Evolutionary conservation across 2,888 invertebrate species (phyloP).

Genomic region (Achlya flavicornis): DNA sequence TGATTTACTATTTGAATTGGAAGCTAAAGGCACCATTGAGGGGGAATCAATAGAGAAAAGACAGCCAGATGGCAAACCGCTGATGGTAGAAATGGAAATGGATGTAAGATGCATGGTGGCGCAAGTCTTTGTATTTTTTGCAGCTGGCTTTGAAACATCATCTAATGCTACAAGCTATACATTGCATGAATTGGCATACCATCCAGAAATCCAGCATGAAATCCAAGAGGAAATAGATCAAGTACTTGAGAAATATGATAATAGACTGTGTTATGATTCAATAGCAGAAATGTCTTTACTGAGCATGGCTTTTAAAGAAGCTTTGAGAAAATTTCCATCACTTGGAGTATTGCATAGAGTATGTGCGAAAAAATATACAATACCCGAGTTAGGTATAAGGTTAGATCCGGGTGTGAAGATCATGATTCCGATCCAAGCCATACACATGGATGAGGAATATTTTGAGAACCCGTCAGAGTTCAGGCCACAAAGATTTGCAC

Average conservation of each 20-base stretch:
- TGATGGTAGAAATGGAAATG: slow-evolving; percentile 52
- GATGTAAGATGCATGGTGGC: slow-evolving; percentile 50
- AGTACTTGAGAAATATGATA: slow-evolving; percentile 53
- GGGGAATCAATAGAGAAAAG: slow-evolving; percentile 60
- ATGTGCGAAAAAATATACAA: slow-evolving; percentile 49
- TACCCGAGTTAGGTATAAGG: slow-evolving; percentile 51
- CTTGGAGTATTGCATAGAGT: slow-evolving; percentile 54
- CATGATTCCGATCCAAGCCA: slow-evolving; percentile 57
- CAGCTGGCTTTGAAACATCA: slow-evolving; percentile 77
- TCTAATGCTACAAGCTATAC: slow-evolving; percentile 68
- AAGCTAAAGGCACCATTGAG: slow-evolving; percentile 52
- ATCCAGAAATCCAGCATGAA: slow-evolving; percentile 63
- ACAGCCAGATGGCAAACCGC: slow-evolving; percentile 51
- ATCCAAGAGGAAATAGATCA: slow-evolving; percentile 64
- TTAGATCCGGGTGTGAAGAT: slow-evolving; percentile 63
- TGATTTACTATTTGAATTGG: slow-evolving; percentile 55
- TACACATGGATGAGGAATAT: slow-evolving; percentile 63
- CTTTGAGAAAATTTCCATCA: slow-evolving; percentile 60
- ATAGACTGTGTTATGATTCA: slow-evolving; percentile 62
- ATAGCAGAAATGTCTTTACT: slow-evolving; percentile 56
- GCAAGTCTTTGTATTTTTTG: slow-evolving; percentile 66
- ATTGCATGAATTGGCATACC: slow-evolving; percentile 64
- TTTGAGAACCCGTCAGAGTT: slow-evolving; percentile 58
- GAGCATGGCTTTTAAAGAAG: slow-evolving; percentile 59
- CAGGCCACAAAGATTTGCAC: slow-evolving; percentile 53